A percentile compares a stretch with the other conserved stretches of the same genome.
These are phyloP conservation scores for Raillietiella orientalis DNA, from an alignment of 2,888 invertebrate genomes.

Conservation along the genomic window DNA sequence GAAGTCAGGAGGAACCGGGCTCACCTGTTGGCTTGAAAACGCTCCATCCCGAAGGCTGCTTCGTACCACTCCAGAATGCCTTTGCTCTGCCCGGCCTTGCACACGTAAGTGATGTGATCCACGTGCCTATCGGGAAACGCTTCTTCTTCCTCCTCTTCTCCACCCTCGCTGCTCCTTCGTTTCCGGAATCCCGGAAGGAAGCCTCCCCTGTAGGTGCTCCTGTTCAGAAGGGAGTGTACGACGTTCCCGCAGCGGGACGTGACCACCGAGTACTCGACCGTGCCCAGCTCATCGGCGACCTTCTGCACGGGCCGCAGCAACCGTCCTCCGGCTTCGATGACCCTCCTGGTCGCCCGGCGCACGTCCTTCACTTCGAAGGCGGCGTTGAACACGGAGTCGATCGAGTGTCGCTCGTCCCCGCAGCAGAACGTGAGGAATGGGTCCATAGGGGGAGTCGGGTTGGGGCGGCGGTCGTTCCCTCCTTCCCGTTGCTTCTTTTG, in stretches of 20 bases:
- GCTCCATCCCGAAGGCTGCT: slow-evolving; percentile 14
- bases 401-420: slow-evolving; percentile 5
- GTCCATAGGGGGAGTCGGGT: slow-evolving; percentile 4
- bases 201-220: slow-evolving; percentile 11
- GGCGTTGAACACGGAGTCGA: slow-evolving; percentile 14
- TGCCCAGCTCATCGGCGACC: slow-evolving; percentile 10
- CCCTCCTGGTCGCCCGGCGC: slow-evolving; percentile 8
- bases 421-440: slow-evolving; percentile 9
- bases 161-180: too few species aligned
- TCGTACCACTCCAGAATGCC: slow-evolving; percentile 14
- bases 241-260: slow-evolving; percentile 15
- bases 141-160: too few species aligned
- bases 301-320: slow-evolving; percentile 10
- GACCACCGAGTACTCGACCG: slow-evolving; percentile 12
- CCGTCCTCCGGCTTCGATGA: slow-evolving; percentile 9
- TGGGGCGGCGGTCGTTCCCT: not conserved
- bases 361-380: slow-evolving; percentile 13
- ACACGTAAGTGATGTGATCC: slow-evolving; percentile 13
- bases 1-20: too few species aligned
- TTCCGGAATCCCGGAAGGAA: slow-evolving; percentile 14
- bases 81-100: slow-evolving; percentile 11
- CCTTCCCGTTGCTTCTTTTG: slow-evolving; percentile 6
- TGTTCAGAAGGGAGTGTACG: slow-evolving; percentile 15
- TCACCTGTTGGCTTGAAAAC: slow-evolving; percentile 11
- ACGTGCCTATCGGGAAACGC: not conserved